Evolutionary conservation across 2,113 vertebrate species (phyloP), one percentile per base, ranked within the genome.

Genomic region (Phaetusa simplex): DNA sequence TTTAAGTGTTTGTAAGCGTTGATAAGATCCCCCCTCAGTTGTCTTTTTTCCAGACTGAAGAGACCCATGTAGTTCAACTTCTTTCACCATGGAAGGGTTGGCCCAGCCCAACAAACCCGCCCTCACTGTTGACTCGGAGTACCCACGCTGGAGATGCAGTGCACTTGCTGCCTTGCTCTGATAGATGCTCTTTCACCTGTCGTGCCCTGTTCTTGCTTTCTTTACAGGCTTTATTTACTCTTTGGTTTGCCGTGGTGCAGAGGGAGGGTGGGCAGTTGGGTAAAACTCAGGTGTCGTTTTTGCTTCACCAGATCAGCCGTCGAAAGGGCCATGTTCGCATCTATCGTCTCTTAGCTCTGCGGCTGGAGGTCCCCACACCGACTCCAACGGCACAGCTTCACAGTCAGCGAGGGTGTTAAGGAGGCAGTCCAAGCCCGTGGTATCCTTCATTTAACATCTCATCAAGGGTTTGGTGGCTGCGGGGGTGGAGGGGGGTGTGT

Each of bases 351-450:
- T 97, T 99, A 99, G 97, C 90, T 98, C 98, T 61, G 88, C 86
- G 16, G 77, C 97, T 29, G 98, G 97, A 49, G 98, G 97, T 77
- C 93, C 98, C 70, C 98, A 98, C 95, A 49, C 97, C 12, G 98
- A 92, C 86, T 85, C 91, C 30, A 96, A 95, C 93, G 11, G 94
- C 88, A 47, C 96, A 20, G 82, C 97, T 86, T 88, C 97, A n/a
- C 97, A 81, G 59, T 47, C 97, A 55, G 50, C 95, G 11, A 82
- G 88, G 95, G 86, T 82, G 29, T 93, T 99, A 78, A 98, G 96
- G 42, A 98, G 98, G 79, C 99, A 99, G 82, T 99, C 99, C 92
- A 99, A 99, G 98, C 94, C 98, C 81, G 98, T 96, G 99, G 99
- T 99, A 98, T 82, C 90, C 86, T 92, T 70, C n/a, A 8, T 45